These are phyloP conservation scores for Larimichthys crocea DNA, from an alignment of 2,113 vertebrate species.

Conservation along the genomic window DNA sequence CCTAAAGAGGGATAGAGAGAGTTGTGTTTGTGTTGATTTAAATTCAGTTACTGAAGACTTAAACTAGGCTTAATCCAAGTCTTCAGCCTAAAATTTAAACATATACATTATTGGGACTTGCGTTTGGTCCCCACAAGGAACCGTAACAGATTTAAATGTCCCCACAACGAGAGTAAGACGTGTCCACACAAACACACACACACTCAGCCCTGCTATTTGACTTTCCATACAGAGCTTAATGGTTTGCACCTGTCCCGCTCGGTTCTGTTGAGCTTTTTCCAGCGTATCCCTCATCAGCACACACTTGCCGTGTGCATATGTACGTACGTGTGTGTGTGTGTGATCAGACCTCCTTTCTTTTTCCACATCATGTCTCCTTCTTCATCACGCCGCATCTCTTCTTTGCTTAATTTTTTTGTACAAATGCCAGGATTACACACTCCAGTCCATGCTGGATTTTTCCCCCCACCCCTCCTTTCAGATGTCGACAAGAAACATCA, in stretches of 20 bases:
- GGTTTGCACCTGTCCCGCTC: slow-evolving; percentile 58
- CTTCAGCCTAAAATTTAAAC: neutral
- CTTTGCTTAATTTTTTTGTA: neutral
- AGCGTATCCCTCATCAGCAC: slow-evolving; percentile 30
- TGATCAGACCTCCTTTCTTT: slow-evolving; percentile 14
- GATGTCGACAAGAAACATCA: neutral
- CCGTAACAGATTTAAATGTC: neutral
- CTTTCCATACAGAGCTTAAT: slow-evolving; percentile 62
- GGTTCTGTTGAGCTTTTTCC: slow-evolving; percentile 46
- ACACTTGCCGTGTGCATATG: neutral
- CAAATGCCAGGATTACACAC: neutral
- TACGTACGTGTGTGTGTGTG: slow-evolving; percentile 10
- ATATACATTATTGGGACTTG: neutral
- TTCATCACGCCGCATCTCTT: slow-evolving; percentile 10
- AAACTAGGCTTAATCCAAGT: no score
- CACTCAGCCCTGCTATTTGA: slow-evolving; percentile 43
- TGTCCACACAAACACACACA: slow-evolving; percentile 29
- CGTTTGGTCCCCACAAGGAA: neutral
- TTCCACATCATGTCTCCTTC: slow-evolving; percentile 36
- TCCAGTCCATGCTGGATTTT: neutral
- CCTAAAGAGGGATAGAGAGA: no score
- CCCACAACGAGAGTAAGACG: slow-evolving; percentile 11
- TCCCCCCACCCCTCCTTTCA: no score
- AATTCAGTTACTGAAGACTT: no score
- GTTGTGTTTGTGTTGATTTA: no score